These are phyloP conservation scores for Spea multiplicata DNA, from an alignment of 2,113 vertebrate species.

Conservation along the genomic window DNA sequence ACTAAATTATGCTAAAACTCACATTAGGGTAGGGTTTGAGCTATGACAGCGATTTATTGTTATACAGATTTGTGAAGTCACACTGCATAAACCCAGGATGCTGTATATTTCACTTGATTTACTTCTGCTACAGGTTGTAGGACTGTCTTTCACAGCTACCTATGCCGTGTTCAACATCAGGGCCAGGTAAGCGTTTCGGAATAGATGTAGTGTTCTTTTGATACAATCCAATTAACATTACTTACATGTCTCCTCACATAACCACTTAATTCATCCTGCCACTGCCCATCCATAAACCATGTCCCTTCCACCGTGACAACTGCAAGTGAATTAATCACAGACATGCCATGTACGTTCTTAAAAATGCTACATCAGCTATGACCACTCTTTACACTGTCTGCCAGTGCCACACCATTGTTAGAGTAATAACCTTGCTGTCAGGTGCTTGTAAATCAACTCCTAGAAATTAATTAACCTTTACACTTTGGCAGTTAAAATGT, in stretches of 20 bases:
- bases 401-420: not conserved
- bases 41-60: too few species aligned
- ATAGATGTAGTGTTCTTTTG: not conserved
- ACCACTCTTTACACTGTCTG: not conserved
- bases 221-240: not conserved
- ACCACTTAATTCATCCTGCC: not conserved
- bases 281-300: too few species aligned
- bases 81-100: too few species aligned
- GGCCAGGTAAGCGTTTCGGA: constrained; percentile 66
- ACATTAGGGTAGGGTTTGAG: too few species aligned
- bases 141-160: constrained; percentile 76
- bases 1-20: too few species aligned
- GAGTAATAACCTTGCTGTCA: not conserved
- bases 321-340: not conserved
- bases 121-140: constrained; percentile 58
- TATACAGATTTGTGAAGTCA: too few species aligned
- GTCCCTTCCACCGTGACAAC: not conserved
- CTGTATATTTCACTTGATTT: not conserved
- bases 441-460: not conserved
- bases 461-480: not conserved
- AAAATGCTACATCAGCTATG: not conserved
- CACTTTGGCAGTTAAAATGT: not conserved
- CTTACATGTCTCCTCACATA: not conserved
- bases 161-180: constrained; percentile 74
- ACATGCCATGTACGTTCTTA: not conserved